Conservation (phyloP, 2,797 vertebrate species). For the Falco rusticolus region DNA sequence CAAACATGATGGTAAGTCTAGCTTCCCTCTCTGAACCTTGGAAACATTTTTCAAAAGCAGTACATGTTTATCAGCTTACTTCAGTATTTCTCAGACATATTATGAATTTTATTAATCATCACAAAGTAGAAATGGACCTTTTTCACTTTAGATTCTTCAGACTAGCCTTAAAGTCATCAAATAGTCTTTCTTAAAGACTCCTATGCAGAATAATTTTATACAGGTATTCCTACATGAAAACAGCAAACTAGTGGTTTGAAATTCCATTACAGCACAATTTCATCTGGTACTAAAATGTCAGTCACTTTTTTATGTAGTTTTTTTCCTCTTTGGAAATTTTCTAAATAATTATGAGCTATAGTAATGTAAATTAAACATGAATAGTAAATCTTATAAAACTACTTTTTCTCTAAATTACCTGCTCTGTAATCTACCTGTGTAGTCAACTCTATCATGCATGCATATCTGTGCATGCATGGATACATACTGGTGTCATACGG, state of each 20-base stretch:
- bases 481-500: neutral
- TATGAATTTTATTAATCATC: neutral
- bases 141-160: neutral
- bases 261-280: neutral
- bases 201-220: neutral
- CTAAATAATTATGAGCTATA: neutral
- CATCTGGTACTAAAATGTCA: neutral
- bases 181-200: neutral
- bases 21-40: neutral
- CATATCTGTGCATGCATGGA: neutral
- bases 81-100: neutral
- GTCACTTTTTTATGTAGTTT: neutral
- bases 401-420: neutral
- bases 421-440: neutral
- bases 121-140: rapidly evolving
- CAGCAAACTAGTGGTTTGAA: neutral
- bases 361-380: neutral
- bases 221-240: neutral
- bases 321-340: neutral
- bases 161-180: neutral
- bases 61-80: neutral
- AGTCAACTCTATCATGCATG: neutral
- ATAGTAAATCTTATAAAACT: neutral
- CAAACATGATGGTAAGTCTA: slow-evolving; percentile 86
- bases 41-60: neutral